These are phyloP conservation scores for Eledona agricola DNA, from an alignment of 2,888 invertebrate genomes.

Conservation along the genomic window DNA sequence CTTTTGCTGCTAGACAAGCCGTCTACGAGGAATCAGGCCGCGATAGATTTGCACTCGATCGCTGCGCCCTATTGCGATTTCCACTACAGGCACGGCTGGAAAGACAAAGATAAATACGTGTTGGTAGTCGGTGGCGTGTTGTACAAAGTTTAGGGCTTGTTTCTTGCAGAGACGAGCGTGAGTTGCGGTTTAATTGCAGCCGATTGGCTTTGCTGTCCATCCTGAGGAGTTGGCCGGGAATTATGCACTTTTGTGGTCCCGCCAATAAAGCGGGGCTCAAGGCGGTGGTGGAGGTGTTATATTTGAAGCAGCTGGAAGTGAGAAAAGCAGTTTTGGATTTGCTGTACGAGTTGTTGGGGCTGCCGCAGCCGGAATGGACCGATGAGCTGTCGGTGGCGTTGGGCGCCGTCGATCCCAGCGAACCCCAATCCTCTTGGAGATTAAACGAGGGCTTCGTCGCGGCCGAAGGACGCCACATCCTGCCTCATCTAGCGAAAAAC, in stretches of 20 bases:
- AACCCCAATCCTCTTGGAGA: conserved; percentile 86
- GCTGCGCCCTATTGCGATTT: conserved; percentile 95
- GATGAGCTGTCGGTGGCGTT: conserved; percentile 90
- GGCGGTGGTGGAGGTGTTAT: conserved; percentile 81
- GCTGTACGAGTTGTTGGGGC: conserved; percentile 86
- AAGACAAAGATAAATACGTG: conserved; percentile 67
- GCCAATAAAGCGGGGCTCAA: conserved; percentile 77
- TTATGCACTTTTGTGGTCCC: conserved; percentile 87
- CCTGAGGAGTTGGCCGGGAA: conserved; percentile 91
- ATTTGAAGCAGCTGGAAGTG: conserved; percentile 88
- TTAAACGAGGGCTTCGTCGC: conserved; percentile 95
- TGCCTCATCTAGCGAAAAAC: conserved; percentile 85
- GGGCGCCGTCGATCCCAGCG: conserved; percentile 87
- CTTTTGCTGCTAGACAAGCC: conserved; percentile 88
- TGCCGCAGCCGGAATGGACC: conserved; percentile 91
- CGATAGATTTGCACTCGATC: conserved; percentile 84
- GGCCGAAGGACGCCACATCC: conserved; percentile 84
- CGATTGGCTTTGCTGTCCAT: conserved; percentile 84
- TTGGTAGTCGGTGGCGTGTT: conserved; percentile 15
- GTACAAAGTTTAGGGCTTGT: conserved; percentile 4
- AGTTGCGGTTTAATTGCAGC: conserved; percentile 85
- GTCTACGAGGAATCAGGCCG: conserved; percentile 76
- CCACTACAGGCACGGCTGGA: conserved; percentile 77
- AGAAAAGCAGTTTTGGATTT: conserved; percentile 94
- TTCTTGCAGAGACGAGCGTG: conserved; percentile 73